Percentiles rank a stretch among this genome's conserved stretches.
Evolutionary conservation across 2,888 invertebrate species (phyloP).

Genomic region (Pyrrhia umbra): DNA sequence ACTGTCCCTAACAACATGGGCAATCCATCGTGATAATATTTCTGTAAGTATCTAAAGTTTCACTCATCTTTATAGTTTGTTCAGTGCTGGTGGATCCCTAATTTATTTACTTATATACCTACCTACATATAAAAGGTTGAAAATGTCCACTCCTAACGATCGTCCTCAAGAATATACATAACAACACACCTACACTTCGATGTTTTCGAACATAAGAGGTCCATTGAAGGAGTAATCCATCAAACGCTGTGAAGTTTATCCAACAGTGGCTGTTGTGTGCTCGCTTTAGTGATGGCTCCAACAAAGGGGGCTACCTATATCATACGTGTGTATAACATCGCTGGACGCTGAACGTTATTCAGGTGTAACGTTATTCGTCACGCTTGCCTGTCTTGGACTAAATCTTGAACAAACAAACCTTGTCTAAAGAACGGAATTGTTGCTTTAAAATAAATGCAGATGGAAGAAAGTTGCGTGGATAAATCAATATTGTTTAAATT

Average conservation of each 20-base stretch:
- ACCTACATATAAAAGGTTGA: background rate
- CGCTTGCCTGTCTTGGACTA: conserved; percentile 11
- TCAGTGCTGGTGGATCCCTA: no score
- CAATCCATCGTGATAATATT: background rate
- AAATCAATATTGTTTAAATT: no score
- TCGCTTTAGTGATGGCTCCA: conserved; percentile 33
- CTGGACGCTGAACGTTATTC: conserved; percentile 3
- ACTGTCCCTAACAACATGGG: background rate
- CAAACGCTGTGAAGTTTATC: conserved; percentile 50
- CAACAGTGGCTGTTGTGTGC: conserved; percentile 42
- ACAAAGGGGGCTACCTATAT: conserved; percentile 38
- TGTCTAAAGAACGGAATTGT: background rate
- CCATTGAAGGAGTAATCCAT: conserved; percentile 46
- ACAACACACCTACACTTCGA: conserved; percentile 2
- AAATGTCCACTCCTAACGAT: background rate
- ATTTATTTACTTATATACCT: no score
- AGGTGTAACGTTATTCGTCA: conserved; percentile 27
- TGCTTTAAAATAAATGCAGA: background rate
- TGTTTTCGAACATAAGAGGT: conserved; percentile 31
- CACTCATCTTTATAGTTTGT: background rate
- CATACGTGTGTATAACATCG: conserved; percentile 5
- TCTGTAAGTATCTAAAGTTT: background rate
- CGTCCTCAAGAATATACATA: conserved; percentile 4
- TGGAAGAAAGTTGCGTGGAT: background rate
- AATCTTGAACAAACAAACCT: conserved; percentile 2